Percentiles rank a stretch among this genome's conserved stretches.
phyloP scores from a whole-genome alignment of 2,888 invertebrate species.

The Euzetes globulus region DNA sequence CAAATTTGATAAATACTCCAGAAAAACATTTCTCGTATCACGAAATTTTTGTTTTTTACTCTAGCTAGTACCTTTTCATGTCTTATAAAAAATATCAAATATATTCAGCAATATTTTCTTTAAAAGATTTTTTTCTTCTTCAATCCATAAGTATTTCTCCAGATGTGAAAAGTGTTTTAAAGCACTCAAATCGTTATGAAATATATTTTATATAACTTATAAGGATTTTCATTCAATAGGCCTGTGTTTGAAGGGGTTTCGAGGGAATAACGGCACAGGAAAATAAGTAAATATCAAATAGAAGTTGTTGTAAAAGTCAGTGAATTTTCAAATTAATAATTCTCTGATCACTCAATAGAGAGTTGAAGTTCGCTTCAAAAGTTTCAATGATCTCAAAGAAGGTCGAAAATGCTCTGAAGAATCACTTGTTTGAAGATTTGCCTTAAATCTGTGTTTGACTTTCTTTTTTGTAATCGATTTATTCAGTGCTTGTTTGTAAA shows the following conservation, averaged over 20 bases:
- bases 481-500: too few relatives aligned
- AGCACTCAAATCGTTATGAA: constrained; percentile 1
- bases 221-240: background rate
- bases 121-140: background rate
- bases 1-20: background rate
- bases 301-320: background rate
- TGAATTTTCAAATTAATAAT: background rate
- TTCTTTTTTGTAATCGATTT: too few relatives aligned
- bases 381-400: too few relatives aligned
- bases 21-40: background rate
- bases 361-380: background rate
- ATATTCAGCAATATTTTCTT: background rate
- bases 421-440: too few relatives aligned
- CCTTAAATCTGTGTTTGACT: too few relatives aligned
- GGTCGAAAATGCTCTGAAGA: too few relatives aligned
- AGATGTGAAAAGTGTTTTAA: background rate
- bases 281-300: background rate
- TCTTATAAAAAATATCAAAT: background rate
- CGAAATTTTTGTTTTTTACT: too few relatives aligned
- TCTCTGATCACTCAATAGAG: background rate
- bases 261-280: background rate
- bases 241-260: background rate
- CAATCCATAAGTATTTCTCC: background rate
- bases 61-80: too few relatives aligned
- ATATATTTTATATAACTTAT: background rate